These are phyloP conservation scores for Streblospio benedicti DNA, from an alignment of 1,140 invertebrate genomes.

Conservation along the genomic window DNA sequence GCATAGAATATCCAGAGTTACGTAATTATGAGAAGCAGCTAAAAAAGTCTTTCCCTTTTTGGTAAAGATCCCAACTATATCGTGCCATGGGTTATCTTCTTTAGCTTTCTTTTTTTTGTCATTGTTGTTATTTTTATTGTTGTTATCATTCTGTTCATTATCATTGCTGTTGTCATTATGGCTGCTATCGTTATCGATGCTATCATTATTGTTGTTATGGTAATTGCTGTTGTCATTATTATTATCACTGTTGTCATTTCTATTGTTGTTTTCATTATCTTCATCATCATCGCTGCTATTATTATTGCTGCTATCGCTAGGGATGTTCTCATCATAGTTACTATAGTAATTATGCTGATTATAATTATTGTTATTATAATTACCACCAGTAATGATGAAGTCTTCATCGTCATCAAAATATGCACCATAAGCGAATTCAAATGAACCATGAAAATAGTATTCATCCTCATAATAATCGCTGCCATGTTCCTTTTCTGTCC, in stretches of 20 bases:
- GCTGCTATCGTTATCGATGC: not conserved
- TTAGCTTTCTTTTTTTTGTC: not conserved
- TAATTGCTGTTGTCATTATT: not conserved
- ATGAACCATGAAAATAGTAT: too few species aligned
- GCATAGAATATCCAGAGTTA: too few species aligned
- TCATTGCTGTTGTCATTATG: not conserved
- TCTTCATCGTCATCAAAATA: too few species aligned
- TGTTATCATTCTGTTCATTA: not conserved
- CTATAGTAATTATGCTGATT: not conserved
- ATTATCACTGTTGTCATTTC: not conserved
- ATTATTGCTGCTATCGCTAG: not conserved
- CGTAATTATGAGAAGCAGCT: too few species aligned
- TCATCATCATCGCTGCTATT: not conserved
- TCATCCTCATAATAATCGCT: too few species aligned
- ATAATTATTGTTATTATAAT: not conserved
- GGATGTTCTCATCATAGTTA: not conserved
- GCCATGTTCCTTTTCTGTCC: conserved; percentile 7
- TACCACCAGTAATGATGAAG: too few species aligned
- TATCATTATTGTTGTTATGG: not conserved
- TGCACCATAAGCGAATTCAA: too few species aligned
- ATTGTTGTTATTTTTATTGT: not conserved
- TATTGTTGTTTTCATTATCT: not conserved
- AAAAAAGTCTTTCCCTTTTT: too few species aligned
- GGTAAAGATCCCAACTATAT: too few species aligned
- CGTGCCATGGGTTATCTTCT: too few species aligned